Conservation (phyloP, 2,888 invertebrate genomes). For the Eupithecia pulchellata region DNA sequence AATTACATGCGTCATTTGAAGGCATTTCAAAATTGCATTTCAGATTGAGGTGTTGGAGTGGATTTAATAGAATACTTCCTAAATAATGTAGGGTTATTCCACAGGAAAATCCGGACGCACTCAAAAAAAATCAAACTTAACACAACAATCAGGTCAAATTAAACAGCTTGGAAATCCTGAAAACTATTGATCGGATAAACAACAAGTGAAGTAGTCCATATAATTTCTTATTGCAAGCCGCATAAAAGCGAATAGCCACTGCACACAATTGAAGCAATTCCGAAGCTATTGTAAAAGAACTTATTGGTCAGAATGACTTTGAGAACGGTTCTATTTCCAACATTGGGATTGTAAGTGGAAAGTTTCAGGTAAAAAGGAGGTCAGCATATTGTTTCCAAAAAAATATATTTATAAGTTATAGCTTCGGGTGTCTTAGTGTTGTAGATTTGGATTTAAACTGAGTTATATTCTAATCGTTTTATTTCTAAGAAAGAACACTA, state of each 20-base stretch:
- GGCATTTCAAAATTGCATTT: not conserved
- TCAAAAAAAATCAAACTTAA: not conserved
- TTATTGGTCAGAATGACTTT: constrained; percentile 22
- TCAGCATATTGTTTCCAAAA: not conserved
- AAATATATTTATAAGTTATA: not conserved
- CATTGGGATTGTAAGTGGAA: constrained; percentile 8
- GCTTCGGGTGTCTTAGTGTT: not conserved
- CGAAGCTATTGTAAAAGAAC: constrained; percentile 21
- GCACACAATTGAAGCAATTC: constrained; percentile 23
- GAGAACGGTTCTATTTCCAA: constrained; percentile 9
- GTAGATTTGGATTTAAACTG: not conserved
- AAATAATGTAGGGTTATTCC: not conserved
- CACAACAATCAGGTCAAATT: not conserved
- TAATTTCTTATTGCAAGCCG: constrained; percentile 18
- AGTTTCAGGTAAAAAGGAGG: constrained; percentile 1
- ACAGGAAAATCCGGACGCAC: not conserved
- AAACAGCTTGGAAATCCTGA: not conserved
- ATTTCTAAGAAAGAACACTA: not conserved
- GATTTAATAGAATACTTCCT: not conserved
- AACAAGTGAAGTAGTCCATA: not conserved
- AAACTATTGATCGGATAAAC: not conserved
- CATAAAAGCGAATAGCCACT: constrained; percentile 22
- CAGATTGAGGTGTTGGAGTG: not conserved
- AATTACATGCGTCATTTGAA: not conserved
- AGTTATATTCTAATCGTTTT: not conserved